Evolutionary conservation across 2,888 invertebrate genomes (phyloP), one percentile per base, ranked within the genome.

Genomic region (Palloptera scutellata): DNA sequence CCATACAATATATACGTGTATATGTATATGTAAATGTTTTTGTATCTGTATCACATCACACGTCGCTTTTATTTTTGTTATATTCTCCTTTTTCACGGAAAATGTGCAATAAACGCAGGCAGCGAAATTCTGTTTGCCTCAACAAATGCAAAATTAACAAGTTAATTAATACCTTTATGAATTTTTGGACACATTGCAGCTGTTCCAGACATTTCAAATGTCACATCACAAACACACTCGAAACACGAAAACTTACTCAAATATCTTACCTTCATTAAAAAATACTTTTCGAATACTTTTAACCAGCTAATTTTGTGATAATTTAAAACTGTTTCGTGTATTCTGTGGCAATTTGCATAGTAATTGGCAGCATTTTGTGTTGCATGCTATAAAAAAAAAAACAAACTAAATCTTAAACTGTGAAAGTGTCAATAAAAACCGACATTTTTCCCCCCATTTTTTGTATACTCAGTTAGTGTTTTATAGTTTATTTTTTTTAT

Each of bases 101-200:
- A 66, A 61, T 66, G 48, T 48, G 60, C 53, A 66, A 60, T 30
- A 48, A 4, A 30, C 30, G 30, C 30, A 30, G 6, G 30, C 30
- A 30, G 30, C 2, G 48, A 54, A 66, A 66, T 66, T 66, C 60
- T 60, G 60, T 54, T 54, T 6, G 30, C 66, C 53, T 40, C 66
- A 60, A 30, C 66, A 79, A 81, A 79, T 81, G 79, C 78, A 79
- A 79, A 81, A 81, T 81, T 82, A 81, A 81, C 82, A 82, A 81
- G 81, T 81, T 82, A 81, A 81, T 81, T 81, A 81, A 82, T 82
- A 78, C 77, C 76, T 78, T 74, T 76, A 70, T 70, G 71, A 67
- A 66, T 61, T 66, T 58, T 59, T 57, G 55, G 66, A 68, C 67
- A 66, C 52, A 60, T 62, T 67, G 73, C 80, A 80, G 80, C 80